phyloP scores from a whole-genome alignment of 2,797 vertebrate genomes.

The Morelia viridis region DNA sequence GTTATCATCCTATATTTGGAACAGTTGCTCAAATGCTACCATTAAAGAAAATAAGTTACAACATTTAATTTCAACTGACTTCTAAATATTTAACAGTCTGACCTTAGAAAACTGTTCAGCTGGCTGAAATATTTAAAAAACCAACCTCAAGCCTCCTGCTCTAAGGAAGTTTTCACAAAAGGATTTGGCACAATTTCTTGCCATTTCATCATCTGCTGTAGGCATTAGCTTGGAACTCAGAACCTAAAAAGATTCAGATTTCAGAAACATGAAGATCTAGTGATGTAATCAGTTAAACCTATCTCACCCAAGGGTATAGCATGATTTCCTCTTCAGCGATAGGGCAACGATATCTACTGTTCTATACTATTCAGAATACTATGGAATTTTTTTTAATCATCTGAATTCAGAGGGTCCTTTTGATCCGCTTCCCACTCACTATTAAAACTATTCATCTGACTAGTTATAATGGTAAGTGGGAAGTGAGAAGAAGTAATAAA shows the following conservation, averaged over 20 bases:
- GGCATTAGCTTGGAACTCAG: constrained; percentile 99
- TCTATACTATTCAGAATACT: background rate
- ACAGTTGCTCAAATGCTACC: constrained; percentile 13
- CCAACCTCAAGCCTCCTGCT: constrained; percentile 95
- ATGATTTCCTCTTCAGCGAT: background rate
- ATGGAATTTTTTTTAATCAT: background rate
- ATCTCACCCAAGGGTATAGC: background rate
- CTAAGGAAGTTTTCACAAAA: constrained; percentile 99
- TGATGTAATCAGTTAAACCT: background rate
- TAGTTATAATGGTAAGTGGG: background rate
- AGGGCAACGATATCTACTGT: background rate
- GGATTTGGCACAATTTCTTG: constrained; percentile 96
- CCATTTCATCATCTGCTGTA: constrained; percentile 98
- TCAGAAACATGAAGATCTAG: background rate
- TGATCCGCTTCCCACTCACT: background rate
- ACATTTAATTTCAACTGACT: constrained; percentile 11
- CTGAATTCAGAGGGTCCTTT: background rate
- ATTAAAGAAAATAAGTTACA: background rate
- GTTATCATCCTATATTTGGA: background rate
- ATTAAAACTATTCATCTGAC: background rate
- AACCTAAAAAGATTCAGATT: constrained; percentile 75
- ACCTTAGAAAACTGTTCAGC: background rate
- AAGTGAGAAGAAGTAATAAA: background rate
- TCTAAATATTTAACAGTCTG: background rate
- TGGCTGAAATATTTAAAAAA: constrained; percentile 21